These are phyloP conservation scores for Chymomyza costata DNA, from an alignment of 1,140 invertebrate genomes.

Conservation along the genomic window DNA sequence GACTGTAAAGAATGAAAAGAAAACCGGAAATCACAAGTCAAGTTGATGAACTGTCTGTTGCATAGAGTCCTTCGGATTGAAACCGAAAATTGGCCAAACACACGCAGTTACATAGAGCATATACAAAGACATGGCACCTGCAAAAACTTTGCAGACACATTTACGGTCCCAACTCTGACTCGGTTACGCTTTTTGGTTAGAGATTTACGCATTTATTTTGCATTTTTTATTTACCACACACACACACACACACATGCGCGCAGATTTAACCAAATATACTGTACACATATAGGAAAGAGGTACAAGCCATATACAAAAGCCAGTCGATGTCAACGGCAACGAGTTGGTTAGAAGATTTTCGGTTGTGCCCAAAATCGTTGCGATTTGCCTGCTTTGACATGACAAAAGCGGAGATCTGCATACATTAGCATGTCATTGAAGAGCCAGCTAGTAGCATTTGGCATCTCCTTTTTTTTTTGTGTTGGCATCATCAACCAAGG, in stretches of 20 bases:
- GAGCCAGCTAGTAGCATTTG: not conserved
- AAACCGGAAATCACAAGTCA: constrained; percentile 72
- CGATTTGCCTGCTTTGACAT: constrained; percentile 74
- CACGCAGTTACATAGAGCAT: too few species aligned
- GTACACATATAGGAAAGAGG: constrained; percentile 20
- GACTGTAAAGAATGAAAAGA: constrained; percentile 30
- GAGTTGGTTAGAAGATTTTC: constrained; percentile 62
- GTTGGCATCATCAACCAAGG: constrained; percentile 64
- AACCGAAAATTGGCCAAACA: constrained; percentile 53
- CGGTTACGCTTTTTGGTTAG: constrained; percentile 34
- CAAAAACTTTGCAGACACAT: constrained; percentile 71
- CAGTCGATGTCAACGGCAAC: constrained; percentile 38
- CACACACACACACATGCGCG: constrained; percentile 72
- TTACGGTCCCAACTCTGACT: constrained; percentile 22
- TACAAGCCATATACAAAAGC: constrained; percentile 32
- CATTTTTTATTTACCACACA: constrained; percentile 69
- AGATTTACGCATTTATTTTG: constrained; percentile 74
- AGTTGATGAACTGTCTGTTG: constrained; percentile 66
- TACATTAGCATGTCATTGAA: constrained; percentile 74
- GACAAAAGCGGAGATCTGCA: constrained; percentile 74
- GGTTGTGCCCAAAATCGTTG: constrained; percentile 29
- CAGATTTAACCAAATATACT: constrained; percentile 65
- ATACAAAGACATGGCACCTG: constrained; percentile 65
- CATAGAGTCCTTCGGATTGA: constrained; percentile 42
- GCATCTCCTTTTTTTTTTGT: too few species aligned